Percentiles rank a stretch among this genome's conserved stretches.
phyloP scores from a whole-genome alignment of 2,797 vertebrate species.

The Megalops cyprinoides region DNA sequence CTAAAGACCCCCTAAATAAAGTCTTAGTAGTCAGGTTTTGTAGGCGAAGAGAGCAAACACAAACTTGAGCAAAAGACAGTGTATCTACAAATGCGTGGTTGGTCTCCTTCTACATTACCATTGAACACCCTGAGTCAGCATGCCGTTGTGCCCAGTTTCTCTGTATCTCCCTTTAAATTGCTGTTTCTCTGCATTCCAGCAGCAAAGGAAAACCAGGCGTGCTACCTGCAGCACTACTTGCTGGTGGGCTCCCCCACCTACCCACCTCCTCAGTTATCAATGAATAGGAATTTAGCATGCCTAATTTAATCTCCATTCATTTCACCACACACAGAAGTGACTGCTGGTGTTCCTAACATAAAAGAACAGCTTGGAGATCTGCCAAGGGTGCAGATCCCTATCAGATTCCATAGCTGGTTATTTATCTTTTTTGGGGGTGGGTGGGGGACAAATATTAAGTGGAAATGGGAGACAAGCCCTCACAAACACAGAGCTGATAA shows the following conservation, averaged over 20 bases:
- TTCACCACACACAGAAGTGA: neutral
- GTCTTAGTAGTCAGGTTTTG: neutral
- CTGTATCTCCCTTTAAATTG: neutral
- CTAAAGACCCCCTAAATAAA: too few species aligned
- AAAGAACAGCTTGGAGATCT: constrained; percentile 15
- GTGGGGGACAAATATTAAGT: constrained; percentile 8
- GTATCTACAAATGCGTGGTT: neutral
- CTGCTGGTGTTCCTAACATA: constrained; percentile 23
- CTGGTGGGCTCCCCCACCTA: neutral
- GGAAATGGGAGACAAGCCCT: constrained; percentile 27
- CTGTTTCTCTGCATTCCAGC: neutral
- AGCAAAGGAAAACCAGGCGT: neutral
- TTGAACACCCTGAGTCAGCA: too few species aligned
- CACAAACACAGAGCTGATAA: constrained; percentile 32
- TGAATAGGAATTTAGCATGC: constrained; percentile 24
- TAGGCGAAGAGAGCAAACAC: neutral
- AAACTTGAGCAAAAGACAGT: too few species aligned
- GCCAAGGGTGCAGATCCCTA: constrained; percentile 28
- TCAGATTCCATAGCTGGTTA: constrained; percentile 8
- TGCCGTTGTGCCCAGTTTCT: neutral
- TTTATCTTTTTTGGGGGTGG: constrained; percentile 22
- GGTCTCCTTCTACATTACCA: too few species aligned
- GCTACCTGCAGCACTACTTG: constrained; percentile 11
- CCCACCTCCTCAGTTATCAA: constrained; percentile 16
- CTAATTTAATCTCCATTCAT: constrained; percentile 15